Conservation (phyloP, 2,797 vertebrate species). For the Hypotaenidia philippensis region DNA sequence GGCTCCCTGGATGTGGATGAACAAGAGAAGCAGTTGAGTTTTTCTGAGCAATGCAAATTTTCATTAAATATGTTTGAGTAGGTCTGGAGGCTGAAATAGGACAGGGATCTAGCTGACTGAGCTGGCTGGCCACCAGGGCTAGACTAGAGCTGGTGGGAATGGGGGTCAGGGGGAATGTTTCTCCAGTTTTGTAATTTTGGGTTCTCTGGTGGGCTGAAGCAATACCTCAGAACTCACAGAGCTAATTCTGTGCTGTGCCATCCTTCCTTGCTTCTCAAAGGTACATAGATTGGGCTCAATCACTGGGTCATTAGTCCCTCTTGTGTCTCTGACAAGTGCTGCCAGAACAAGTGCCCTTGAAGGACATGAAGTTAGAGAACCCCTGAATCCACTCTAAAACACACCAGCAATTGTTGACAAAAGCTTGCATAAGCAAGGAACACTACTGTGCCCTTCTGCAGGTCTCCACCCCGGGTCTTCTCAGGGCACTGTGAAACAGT, state of each 20-base stretch:
- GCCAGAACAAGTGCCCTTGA: neutral
- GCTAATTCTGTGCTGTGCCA: neutral
- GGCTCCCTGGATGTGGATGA: no score
- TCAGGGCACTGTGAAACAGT: neutral
- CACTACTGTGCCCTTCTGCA: neutral
- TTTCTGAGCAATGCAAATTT: neutral
- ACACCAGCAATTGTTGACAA: fast-evolving
- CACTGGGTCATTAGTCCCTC: neutral
- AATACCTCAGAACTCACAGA: neutral
- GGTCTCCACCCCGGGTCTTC: neutral
- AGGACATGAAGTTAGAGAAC: neutral
- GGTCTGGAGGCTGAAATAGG: neutral
- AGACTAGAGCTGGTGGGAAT: neutral
- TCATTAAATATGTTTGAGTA: no score
- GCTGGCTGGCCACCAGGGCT: neutral
- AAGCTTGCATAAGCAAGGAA: neutral
- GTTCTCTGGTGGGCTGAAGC: neutral
- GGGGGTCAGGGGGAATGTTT: neutral
- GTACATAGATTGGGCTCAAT: neutral
- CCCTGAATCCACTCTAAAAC: neutral
- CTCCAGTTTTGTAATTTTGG: neutral
- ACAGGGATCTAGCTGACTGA: neutral
- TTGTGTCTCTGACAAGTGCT: neutral
- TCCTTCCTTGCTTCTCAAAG: neutral
- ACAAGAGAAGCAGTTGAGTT: neutral